Base-by-base conservation (phyloP, 2,888 invertebrate species). In the Bimastos eiseni region DNA sequence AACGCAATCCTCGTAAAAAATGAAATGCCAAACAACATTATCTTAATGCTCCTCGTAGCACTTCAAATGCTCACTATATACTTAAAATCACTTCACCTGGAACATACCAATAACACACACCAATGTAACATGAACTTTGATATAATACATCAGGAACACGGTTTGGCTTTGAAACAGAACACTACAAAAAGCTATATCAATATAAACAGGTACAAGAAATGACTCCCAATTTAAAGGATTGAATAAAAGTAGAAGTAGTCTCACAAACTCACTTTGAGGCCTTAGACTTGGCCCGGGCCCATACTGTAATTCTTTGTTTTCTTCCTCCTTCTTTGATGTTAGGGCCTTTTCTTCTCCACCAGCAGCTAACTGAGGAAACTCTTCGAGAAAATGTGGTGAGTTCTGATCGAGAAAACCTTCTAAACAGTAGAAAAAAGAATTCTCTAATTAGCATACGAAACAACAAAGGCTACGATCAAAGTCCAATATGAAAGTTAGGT, bases 331-430 rank as follows among this genome's bases (percentile, higher is more conserved):
- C 93, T 93, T 93, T 91, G 91, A 93, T 92, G 93, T 93, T 92
- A 91, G 92, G 91, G 93, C 93, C 93, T 93, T 93, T 93, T 92
- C 94, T 94, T 92, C 95, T 92, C 94, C 95, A 89, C 95, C 94
- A 94, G 94, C 93, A 92, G 94, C 94, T 95, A 97, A 96, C 95
- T 97, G 97, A 94, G 98, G 98, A 96, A 98, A 98, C 96, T 98
- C 98, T 97, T 98, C 98, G 96, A 98, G 98, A 96, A 98, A 98
- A 95, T 97, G 97, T 93, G 97, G 97, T 95, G 97, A 97, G 95
- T 98, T 97, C 93, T 97, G 97, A 92, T 97, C 95, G 93, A 95
- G 91, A 84, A 92, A 90, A 90, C 89, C 89, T 86, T 86, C 86
- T 86, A 15, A 4, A 86, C 36, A 86, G 86, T 19, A 30, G 24